phyloP scores from a whole-genome alignment of 2,888 invertebrate genomes.

The Perithous albicinctus region DNA sequence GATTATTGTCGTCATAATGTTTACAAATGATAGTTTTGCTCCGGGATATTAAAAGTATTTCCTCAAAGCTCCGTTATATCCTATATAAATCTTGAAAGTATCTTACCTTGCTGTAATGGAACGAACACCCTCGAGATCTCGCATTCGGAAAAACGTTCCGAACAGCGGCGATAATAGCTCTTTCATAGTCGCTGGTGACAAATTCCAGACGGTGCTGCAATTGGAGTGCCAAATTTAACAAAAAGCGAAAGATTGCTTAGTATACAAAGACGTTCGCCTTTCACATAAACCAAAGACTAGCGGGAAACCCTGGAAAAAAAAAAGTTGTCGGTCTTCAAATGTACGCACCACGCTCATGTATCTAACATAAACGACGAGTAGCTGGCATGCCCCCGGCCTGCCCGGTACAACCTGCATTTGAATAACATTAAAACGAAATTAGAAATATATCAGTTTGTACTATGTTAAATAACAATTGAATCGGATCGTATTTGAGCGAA shows the following conservation, averaged over 20 bases:
- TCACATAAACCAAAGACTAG: too few species aligned
- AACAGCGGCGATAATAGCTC: background rate
- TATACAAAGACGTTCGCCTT: background rate
- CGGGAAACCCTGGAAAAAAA: too few species aligned
- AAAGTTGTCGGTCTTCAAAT: background rate
- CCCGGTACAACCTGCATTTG: background rate
- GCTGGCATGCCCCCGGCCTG: background rate
- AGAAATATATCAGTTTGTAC: too few species aligned
- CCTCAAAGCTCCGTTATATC: too few species aligned
- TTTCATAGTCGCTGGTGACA: background rate
- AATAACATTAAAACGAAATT: too few species aligned
- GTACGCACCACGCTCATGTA: constrained; percentile 3
- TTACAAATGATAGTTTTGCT: background rate
- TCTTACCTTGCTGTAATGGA: constrained; percentile 8
- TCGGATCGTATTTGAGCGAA: too few species aligned
- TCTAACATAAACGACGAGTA: background rate
- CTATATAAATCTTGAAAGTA: background rate
- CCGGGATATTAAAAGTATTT: too few species aligned
- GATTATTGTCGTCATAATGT: too few species aligned
- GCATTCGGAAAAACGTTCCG: too few species aligned
- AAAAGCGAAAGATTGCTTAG: background rate
- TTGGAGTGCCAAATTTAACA: background rate
- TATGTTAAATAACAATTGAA: too few species aligned
- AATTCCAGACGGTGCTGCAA: background rate
- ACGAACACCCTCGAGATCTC: too few species aligned